phyloP scores from a whole-genome alignment of 2,888 invertebrate species.

The Tenthredo notha region DNA sequence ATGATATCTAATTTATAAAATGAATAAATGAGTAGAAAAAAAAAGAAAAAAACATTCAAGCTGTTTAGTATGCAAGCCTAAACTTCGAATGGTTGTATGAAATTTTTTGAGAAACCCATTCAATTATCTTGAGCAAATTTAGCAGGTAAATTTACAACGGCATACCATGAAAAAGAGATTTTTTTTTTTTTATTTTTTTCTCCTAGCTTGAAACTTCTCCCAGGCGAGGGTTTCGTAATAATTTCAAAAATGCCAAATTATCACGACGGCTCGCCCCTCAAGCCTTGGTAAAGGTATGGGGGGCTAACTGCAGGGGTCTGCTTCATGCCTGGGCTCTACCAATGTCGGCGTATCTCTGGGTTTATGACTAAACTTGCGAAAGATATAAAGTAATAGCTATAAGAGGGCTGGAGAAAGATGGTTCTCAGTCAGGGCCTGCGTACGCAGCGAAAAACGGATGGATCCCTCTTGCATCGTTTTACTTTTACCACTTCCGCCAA shows the following conservation, averaged over 20 bases:
- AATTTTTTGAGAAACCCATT: background rate
- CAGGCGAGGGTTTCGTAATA: conserved; percentile 21
- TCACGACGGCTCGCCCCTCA: conserved; percentile 23
- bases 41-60: background rate
- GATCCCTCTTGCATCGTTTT: conserved; percentile 47
- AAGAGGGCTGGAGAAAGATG: conserved; percentile 47
- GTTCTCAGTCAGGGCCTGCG: conserved; percentile 39
- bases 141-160: conserved; percentile 10
- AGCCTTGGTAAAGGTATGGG: conserved; percentile 16
- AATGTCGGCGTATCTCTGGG: conserved; percentile 55
- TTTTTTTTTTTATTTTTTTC: background rate
- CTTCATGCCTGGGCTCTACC: conserved; percentile 25
- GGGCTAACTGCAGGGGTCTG: conserved; percentile 32
- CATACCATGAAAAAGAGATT: conserved; percentile 20
- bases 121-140: conserved; percentile 25
- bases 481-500: conserved; percentile 44
- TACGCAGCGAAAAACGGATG: conserved; percentile 54
- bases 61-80: background rate
- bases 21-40: background rate
- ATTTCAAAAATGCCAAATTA: conserved; percentile 49
- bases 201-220: conserved; percentile 12
- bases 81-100: conserved; percentile 2
- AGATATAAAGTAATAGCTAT: conserved; percentile 58
- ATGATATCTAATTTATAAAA: background rate
- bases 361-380: conserved; percentile 59